Conservation (phyloP, 2,113 vertebrate genomes). For the Onychostruthus taczanowskii region DNA sequence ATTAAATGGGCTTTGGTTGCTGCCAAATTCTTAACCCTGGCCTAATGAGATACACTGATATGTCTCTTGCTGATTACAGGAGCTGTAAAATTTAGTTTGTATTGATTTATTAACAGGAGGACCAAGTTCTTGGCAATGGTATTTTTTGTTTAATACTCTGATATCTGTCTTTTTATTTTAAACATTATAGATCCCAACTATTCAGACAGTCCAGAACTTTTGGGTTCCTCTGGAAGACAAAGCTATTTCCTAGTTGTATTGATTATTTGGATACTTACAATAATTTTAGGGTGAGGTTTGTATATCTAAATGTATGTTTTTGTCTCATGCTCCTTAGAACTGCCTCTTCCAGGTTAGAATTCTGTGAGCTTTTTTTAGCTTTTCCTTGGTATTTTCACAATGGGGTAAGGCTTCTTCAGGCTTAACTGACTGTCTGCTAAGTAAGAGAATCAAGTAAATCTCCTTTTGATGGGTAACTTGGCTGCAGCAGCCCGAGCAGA, state of each 20-base stretch:
- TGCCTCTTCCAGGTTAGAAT: background rate
- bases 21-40: slow-evolving; percentile 59
- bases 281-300: background rate
- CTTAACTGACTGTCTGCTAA: background rate
- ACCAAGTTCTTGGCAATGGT: background rate
- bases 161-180: slow-evolving; percentile 12
- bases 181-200: background rate
- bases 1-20: slow-evolving; percentile 71
- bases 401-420: background rate
- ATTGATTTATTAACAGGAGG: slow-evolving; percentile 60
- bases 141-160: slow-evolving; percentile 21
- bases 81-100: slow-evolving; percentile 65
- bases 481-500: background rate
- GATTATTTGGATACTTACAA: background rate
- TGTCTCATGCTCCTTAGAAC: background rate
- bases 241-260: background rate
- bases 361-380: background rate
- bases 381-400: background rate
- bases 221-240: slow-evolving; percentile 3
- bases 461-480: background rate
- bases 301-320: background rate
- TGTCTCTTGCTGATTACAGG: slow-evolving; percentile 64
- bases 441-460: background rate
- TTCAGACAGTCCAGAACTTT: background rate
- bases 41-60: slow-evolving; percentile 66